Evolutionary conservation across 2,797 vertebrate genomes (phyloP).

Genomic region (Muscicapa striata): DNA sequence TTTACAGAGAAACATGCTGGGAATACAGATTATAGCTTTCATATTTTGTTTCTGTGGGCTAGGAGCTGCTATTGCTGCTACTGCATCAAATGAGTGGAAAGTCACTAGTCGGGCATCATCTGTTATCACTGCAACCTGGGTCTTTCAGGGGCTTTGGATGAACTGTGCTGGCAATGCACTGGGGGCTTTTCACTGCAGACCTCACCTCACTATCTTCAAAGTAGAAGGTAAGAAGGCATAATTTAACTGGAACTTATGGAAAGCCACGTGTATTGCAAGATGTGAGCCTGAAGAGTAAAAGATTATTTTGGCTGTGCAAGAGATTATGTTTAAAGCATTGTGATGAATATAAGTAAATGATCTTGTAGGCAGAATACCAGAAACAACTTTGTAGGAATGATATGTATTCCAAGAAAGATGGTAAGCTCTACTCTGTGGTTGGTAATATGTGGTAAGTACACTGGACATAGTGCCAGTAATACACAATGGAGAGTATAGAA

Average conservation of each 20-base stretch:
- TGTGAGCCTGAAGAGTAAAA: constrained; percentile 1
- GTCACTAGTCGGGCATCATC: constrained; percentile 90
- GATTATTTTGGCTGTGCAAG: not conserved
- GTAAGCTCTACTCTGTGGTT: not conserved
- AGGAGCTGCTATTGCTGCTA: constrained; percentile 85
- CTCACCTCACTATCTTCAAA: constrained; percentile 88
- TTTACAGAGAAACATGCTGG: constrained; percentile 77
- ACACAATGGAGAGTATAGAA: not conserved
- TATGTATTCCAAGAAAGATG: not conserved
- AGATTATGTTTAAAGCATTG: not conserved
- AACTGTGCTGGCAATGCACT: constrained; percentile 92
- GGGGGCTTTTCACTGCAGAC: constrained; percentile 87
- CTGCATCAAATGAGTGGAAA: constrained; percentile 90
- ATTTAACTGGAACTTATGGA: not conserved
- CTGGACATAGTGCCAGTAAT: not conserved
- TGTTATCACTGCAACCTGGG: constrained; percentile 94
- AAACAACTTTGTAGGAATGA: not conserved
- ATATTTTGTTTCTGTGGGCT: constrained; percentile 85
- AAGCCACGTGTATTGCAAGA: not conserved
- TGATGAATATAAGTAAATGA: not conserved
- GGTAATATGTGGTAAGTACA: not conserved
- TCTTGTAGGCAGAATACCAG: not conserved
- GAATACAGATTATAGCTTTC: constrained; percentile 87
- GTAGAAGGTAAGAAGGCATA: constrained; percentile 82
- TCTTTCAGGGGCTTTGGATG: constrained; percentile 94